phyloP scores from a whole-genome alignment of 2,113 vertebrate species.

The Phalacrocorax pelagicus region DNA sequence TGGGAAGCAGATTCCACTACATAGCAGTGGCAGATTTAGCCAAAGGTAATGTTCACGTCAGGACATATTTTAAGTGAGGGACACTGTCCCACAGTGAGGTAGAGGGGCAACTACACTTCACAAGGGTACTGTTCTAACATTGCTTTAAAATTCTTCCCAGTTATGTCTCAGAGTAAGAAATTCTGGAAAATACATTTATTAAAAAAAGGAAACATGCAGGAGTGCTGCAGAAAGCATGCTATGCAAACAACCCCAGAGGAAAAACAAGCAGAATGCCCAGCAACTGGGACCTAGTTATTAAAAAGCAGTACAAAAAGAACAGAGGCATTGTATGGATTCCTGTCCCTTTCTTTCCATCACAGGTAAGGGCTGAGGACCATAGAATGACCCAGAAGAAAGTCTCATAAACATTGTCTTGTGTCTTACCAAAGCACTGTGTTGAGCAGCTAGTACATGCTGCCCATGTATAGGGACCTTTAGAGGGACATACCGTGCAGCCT shows the following conservation, averaged over 20 bases:
- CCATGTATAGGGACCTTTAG: slow-evolving; percentile 49
- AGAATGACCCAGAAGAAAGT: slow-evolving; percentile 3
- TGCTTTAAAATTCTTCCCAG: neutral
- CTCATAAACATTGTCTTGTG: neutral
- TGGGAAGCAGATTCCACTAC: neutral
- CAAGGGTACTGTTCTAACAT: neutral
- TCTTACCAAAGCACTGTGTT: slow-evolving; percentile 47
- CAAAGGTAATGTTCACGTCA: neutral
- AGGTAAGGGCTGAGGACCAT: neutral
- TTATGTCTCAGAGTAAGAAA: neutral
- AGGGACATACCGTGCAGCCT: slow-evolving; percentile 62
- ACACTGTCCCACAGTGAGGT: neutral
- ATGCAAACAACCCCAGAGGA: neutral
- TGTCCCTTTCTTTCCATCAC: neutral
- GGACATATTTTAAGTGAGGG: neutral
- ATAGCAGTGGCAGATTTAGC: neutral
- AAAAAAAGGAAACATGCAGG: slow-evolving; percentile 4
- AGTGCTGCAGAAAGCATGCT: neutral
- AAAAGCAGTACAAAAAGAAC: neutral
- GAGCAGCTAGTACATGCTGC: slow-evolving; percentile 50
- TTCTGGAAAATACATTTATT: slow-evolving; percentile 32
- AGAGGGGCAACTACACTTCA: neutral
- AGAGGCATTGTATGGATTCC: neutral
- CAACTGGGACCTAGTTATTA: neutral
- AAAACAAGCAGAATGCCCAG: neutral